A percentile compares a stretch with the other conserved stretches of the same genome.
Evolutionary conservation across 64 coral and sea anemone genomes (phyloP).

Genomic region (Porites lutea): DNA sequence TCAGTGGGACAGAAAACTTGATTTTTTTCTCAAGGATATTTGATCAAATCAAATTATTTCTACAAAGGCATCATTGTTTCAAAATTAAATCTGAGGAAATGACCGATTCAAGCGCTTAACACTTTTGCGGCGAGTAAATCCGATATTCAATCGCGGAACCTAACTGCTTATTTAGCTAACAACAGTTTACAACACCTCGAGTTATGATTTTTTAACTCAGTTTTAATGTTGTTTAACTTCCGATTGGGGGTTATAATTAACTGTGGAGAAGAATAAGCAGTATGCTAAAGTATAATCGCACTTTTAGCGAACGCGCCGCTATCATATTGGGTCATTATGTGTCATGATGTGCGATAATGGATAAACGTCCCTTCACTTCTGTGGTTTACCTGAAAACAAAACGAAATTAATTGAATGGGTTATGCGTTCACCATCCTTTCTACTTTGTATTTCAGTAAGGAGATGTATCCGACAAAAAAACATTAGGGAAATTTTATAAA

Average conservation of each 20-base stretch:
- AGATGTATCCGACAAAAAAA: neutral
- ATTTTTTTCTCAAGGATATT: neutral
- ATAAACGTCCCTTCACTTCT: slow-evolving; percentile 8
- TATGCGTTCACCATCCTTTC: neutral
- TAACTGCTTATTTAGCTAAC: neutral
- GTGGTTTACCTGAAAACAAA: neutral
- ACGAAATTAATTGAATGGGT: neutral
- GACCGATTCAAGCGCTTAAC: neutral
- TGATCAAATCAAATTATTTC: no score
- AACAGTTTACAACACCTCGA: neutral
- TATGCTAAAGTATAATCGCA: neutral
- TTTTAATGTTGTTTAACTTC: slow-evolving; percentile 45
- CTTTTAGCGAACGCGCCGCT: slow-evolving; percentile 4
- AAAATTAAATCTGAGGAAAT: neutral
- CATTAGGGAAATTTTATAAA: neutral
- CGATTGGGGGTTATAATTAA: slow-evolving; percentile 38
- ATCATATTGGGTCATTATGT: slow-evolving; percentile 6
- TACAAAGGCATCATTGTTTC: neutral
- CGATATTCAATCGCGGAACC: slow-evolving; percentile 15
- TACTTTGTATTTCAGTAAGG: neutral
- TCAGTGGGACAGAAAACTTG: neutral
- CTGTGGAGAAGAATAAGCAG: neutral
- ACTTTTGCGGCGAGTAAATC: neutral
- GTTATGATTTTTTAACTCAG: slow-evolving; percentile 30
- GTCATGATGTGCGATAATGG: slow-evolving; percentile 20